Conservation (phyloP, 2,113 vertebrate species). For the Tragelaphus scriptus region DNA sequence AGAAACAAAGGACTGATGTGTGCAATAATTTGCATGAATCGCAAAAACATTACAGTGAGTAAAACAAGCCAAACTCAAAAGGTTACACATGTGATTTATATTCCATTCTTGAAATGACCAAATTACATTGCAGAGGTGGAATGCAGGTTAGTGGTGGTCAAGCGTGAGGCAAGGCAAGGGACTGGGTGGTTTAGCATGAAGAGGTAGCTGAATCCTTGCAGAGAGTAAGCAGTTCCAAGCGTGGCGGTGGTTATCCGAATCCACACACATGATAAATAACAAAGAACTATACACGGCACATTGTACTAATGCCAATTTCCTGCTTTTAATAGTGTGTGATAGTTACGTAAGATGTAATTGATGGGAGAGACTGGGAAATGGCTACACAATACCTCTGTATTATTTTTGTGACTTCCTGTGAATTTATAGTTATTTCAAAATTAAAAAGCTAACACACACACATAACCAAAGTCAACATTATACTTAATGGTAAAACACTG, state of each 20-base stretch:
- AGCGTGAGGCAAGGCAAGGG: not conserved
- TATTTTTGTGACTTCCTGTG: not conserved
- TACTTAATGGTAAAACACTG: not conserved
- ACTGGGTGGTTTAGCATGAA: not conserved
- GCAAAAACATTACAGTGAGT: not conserved
- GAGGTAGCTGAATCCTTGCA: not conserved
- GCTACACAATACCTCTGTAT: not conserved
- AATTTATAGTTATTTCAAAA: not conserved
- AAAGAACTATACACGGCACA: accelerated
- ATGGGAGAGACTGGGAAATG: accelerated
- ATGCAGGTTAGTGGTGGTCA: too few species aligned
- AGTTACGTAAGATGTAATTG: not conserved
- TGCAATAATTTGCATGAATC: not conserved
- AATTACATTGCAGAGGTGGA: not conserved
- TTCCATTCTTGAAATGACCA: not conserved
- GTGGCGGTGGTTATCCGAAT: accelerated
- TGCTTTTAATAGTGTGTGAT: not conserved
- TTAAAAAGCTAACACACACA: not conserved
- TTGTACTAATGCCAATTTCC: accelerated
- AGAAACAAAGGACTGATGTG: not conserved
- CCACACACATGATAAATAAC: too few species aligned
- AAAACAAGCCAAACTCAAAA: not conserved
- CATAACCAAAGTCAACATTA: not conserved
- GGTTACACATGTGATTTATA: not conserved
- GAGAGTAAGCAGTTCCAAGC: too few species aligned